Evolutionary conservation across 2,888 invertebrate species (phyloP).

Genomic region (Drosophila subquinaria): DNA sequence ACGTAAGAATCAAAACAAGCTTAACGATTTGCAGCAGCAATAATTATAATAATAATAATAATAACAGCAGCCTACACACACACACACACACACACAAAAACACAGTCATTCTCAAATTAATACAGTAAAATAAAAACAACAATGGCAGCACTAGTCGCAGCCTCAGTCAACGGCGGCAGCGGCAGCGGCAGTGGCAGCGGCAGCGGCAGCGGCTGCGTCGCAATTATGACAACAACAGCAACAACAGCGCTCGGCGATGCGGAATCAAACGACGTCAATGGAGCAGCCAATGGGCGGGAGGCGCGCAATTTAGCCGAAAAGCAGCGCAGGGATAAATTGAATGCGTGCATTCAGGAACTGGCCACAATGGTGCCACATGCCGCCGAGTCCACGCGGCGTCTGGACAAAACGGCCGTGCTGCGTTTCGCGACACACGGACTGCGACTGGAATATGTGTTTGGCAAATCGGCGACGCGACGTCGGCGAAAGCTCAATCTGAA

Average conservation of each 20-base stretch:
- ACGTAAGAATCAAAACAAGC: constrained; percentile 56
- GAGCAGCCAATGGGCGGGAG: constrained; percentile 89
- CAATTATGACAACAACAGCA: constrained; percentile 54
- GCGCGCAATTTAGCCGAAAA: constrained; percentile 96
- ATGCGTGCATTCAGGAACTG: constrained; percentile 93
- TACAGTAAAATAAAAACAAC: constrained; percentile 11
- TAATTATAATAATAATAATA: constrained; percentile 32
- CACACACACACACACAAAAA: constrained; percentile 8
- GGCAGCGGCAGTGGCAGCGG: neutral
- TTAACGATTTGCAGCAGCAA: constrained; percentile 34
- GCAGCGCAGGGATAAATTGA: constrained; percentile 94
- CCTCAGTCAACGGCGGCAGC: constrained; percentile 38
- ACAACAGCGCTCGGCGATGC: constrained; percentile 24
- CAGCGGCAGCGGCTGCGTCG: constrained; percentile 42
- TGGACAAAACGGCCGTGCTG: constrained; percentile 96
- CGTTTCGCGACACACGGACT: constrained; percentile 94
- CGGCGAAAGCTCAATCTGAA: constrained; percentile 51
- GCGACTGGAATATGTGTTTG: constrained; percentile 89
- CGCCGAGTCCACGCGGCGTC: constrained; percentile 91
- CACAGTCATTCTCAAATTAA: constrained; percentile 5
- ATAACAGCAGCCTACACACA: constrained; percentile 22
- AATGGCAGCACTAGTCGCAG: constrained; percentile 65
- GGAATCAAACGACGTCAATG: constrained; percentile 41
- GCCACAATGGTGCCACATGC: constrained; percentile 93
- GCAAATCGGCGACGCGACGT: constrained; percentile 73